Evolutionary conservation across 30 jellyfish, hydroid and myxozoan genomes (phyloP).

Genomic region (Nemopilema nomurai): DNA sequence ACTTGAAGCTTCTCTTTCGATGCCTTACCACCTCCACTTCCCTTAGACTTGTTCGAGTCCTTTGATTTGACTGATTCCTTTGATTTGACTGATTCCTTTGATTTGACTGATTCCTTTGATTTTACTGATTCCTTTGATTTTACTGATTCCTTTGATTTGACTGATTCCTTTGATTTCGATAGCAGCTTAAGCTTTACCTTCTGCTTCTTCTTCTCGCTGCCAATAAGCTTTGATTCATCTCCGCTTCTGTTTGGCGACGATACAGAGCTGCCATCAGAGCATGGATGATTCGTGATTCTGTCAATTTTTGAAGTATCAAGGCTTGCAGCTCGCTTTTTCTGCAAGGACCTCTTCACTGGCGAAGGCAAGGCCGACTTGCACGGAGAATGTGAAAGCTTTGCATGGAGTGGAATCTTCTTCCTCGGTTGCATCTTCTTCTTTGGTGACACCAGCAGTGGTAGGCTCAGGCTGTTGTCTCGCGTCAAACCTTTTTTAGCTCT

Average conservation of each 20-base stretch:
- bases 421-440: constrained; percentile 1
- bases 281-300: not conserved
- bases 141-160: constrained; percentile 47
- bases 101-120: too few relatives aligned
- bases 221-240: constrained; percentile 24
- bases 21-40: not conserved
- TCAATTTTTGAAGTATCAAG: constrained; percentile 32
- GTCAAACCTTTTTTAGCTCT: constrained; percentile 15
- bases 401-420: constrained; percentile 49
- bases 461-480: constrained; percentile 54
- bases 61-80: constrained; percentile 43
- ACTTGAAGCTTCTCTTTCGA: constrained; percentile 48
- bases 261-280: constrained; percentile 27
- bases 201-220: constrained; percentile 6
- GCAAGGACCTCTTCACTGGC: constrained; percentile 53
- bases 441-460: constrained; percentile 58
- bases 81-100: constrained; percentile 51
- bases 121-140: constrained; percentile 28
- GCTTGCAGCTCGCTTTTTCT: constrained; percentile 70
- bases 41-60: constrained; percentile 24
- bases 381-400: constrained; percentile 63
- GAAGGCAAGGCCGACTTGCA: constrained; percentile 47
- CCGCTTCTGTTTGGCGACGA: constrained; percentile 65
- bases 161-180: constrained; percentile 48
- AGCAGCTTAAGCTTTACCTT: not conserved